A percentile compares a stretch with the other conserved stretches of the same genome.
phyloP scores from a whole-genome alignment of 2,797 vertebrate species.

The Ceryle rudis region DNA sequence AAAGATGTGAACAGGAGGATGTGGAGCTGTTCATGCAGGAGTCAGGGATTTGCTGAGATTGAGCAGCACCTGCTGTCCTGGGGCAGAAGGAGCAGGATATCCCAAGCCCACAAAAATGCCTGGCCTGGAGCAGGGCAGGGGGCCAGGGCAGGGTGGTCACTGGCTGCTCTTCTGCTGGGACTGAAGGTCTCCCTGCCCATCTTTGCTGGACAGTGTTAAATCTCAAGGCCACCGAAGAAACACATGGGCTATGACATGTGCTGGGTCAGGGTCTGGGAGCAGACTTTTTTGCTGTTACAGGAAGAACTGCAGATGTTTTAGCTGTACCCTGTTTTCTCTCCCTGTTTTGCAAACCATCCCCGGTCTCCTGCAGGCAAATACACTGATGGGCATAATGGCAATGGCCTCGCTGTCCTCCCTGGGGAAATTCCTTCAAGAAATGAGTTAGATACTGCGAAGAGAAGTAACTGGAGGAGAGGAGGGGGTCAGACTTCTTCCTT shows the following conservation, averaged over 20 bases:
- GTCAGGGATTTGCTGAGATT: not conserved
- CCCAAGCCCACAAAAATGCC: not conserved
- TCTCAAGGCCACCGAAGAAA: slow-evolving; percentile 22
- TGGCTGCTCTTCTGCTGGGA: not conserved
- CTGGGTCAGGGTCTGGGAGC: not conserved
- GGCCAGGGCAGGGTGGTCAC: not conserved
- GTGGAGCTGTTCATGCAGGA: not conserved
- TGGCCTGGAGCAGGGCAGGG: not conserved
- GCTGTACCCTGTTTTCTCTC: not conserved
- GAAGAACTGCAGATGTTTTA: slow-evolving; percentile 12
- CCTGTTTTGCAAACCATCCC: not conserved
- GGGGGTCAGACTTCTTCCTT: not conserved
- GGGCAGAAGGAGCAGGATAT: slow-evolving; percentile 6
- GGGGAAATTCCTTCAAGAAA: not conserved
- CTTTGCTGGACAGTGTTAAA: not conserved
- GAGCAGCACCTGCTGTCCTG: slow-evolving; percentile 14
- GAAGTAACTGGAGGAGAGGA: not conserved
- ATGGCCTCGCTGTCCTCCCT: not conserved
- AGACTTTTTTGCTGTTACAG: slow-evolving; percentile 6
- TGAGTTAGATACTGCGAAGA: not conserved
- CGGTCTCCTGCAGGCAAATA: not conserved
- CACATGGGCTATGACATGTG: not conserved
- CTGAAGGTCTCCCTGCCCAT: not conserved
- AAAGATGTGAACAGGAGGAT: not conserved
- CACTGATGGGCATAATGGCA: fast-evolving